Percentiles rank a stretch among this genome's conserved stretches.
phyloP scores from a whole-genome alignment of 2,888 invertebrate species.

The Ceramica pisi region DNA sequence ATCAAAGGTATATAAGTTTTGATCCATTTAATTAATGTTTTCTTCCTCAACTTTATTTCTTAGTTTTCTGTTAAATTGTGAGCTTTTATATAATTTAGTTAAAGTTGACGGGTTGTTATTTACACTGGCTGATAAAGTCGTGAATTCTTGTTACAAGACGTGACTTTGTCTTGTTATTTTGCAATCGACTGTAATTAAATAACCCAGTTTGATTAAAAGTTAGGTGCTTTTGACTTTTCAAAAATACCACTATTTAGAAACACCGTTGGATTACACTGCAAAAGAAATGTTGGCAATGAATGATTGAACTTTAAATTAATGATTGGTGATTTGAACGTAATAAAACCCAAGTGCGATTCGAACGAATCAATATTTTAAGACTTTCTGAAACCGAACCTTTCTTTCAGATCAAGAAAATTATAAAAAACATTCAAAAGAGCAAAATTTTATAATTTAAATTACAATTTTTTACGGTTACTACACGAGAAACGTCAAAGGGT shows the following conservation, averaged over 20 bases:
- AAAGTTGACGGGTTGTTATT: not conserved
- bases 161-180: not conserved
- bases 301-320: too few relatives aligned
- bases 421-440: not conserved
- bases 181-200: not conserved
- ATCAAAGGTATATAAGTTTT: constrained; percentile 15
- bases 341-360: too few relatives aligned
- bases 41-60: constrained; percentile 8
- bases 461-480: too few relatives aligned
- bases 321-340: too few relatives aligned
- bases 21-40: constrained; percentile 17
- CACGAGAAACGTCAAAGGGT: not conserved
- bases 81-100: constrained; percentile 9
- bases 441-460: too few relatives aligned
- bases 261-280: too few relatives aligned
- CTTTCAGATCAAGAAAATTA: not conserved
- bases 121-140: not conserved
- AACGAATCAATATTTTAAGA: too few relatives aligned
- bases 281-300: too few relatives aligned
- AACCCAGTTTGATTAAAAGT: not conserved
- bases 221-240: too few relatives aligned
- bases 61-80: constrained; percentile 30
- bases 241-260: too few relatives aligned
- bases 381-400: too few relatives aligned
- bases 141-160: not conserved